phyloP scores from a whole-genome alignment of 2,888 invertebrate genomes.

The Clostera curtula region DNA sequence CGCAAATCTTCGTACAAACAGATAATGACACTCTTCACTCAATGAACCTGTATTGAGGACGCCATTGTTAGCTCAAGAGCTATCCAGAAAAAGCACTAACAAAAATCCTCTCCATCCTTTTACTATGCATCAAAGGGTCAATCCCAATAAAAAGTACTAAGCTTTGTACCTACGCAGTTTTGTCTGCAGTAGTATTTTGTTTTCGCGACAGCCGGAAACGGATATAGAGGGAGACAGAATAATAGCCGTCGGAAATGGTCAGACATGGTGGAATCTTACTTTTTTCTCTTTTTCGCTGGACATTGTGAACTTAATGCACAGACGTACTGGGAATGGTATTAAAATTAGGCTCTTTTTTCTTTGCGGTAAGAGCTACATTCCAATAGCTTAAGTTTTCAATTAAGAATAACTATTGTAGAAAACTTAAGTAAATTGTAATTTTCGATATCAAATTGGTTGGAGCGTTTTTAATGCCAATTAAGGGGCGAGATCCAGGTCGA shows the following conservation, averaged over 20 bases:
- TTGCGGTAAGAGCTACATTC: slow-evolving; percentile 12
- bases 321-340: slow-evolving; percentile 9
- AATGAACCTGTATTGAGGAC: background rate
- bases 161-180: slow-evolving; percentile 29
- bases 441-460: too few species aligned
- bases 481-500: too few species aligned
- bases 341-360: slow-evolving; percentile 22
- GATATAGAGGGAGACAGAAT: slow-evolving; percentile 75
- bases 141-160: slow-evolving; percentile 14
- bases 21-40: background rate
- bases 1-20: too few species aligned
- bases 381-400: slow-evolving; percentile 12
- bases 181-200: slow-evolving; percentile 64
- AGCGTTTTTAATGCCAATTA: too few species aligned
- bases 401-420: too few species aligned
- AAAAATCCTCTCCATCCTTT: slow-evolving; percentile 5
- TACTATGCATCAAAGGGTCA: slow-evolving; percentile 11
- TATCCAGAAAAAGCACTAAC: background rate
- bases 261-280: slow-evolving; percentile 68
- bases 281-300: slow-evolving; percentile 63
- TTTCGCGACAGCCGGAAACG: slow-evolving; percentile 71
- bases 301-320: slow-evolving; percentile 56
- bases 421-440: too few species aligned
- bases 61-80: background rate
- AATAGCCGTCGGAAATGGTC: slow-evolving; percentile 75